These are phyloP conservation scores for Bembecia ichneumoniformis DNA, from an alignment of 2,888 invertebrate genomes.

Conservation along the genomic window DNA sequence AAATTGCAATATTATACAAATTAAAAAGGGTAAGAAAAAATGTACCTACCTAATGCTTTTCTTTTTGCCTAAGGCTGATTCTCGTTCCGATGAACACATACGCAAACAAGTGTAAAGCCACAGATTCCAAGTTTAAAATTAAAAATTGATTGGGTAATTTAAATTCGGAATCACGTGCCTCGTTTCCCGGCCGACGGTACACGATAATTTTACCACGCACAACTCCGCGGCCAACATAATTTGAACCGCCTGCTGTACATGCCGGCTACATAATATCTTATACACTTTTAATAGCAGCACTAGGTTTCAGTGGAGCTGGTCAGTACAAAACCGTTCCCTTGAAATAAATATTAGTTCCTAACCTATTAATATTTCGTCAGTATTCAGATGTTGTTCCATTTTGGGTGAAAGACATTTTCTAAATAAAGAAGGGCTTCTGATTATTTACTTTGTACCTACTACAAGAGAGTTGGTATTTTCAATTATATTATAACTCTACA, in stretches of 20 bases:
- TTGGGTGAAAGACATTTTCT: background rate
- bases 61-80: background rate
- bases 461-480: no score
- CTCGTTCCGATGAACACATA: constrained; percentile 1
- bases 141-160: constrained; percentile 61
- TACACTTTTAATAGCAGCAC: background rate
- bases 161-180: constrained; percentile 56
- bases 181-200: constrained; percentile 30
- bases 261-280: background rate
- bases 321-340: constrained; percentile 1
- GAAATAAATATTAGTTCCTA: constrained; percentile 17
- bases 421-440: background rate
- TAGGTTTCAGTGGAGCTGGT: background rate
- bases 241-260: background rate
- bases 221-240: background rate
- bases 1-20: no score
- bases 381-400: constrained; percentile 8
- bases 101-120: constrained; percentile 4
- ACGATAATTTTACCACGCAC: constrained; percentile 30
- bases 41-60: no score
- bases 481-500: no score
- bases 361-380: constrained; percentile 22
- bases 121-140: constrained; percentile 39
- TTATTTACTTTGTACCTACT: background rate
- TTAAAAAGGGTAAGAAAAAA: no score